Conservation (phyloP, 2,113 vertebrate genomes). For the Tragelaphus imberbis region DNA sequence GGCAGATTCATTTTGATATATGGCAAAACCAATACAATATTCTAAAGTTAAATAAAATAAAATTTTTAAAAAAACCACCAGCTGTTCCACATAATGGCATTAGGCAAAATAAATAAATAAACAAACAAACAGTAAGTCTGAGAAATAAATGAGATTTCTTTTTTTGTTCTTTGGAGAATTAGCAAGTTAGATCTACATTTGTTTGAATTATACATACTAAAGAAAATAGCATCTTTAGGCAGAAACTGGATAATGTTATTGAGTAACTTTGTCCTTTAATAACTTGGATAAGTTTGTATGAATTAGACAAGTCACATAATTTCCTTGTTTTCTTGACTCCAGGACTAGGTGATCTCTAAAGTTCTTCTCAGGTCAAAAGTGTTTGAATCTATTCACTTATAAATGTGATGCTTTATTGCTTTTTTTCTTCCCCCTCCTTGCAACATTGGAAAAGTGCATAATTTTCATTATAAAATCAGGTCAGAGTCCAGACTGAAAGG, state of each 20-base stretch:
- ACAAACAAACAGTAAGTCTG: neutral
- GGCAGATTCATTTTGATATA: too few species aligned
- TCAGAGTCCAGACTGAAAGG: constrained; percentile 38
- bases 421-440: neutral
- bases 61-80: too few species aligned
- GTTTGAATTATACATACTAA: constrained; percentile 20
- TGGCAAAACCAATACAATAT: too few species aligned
- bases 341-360: constrained; percentile 17
- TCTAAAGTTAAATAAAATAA: too few species aligned
- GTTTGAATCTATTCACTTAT: constrained; percentile 30
- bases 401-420: constrained; percentile 43
- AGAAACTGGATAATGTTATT: constrained; percentile 25
- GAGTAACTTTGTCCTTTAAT: constrained; percentile 27
- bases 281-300: constrained; percentile 18
- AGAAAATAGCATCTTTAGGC: constrained; percentile 14
- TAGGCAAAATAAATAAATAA: too few species aligned
- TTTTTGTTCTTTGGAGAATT: neutral
- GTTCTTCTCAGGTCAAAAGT: constrained; percentile 25
- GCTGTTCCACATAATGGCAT: too few species aligned
- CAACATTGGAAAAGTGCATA: constrained; percentile 18
- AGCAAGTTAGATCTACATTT: constrained; percentile 38
- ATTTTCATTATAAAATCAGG: constrained; percentile 48
- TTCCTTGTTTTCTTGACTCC: constrained; percentile 44
- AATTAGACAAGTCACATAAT: constrained; percentile 29
- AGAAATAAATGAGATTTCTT: constrained; percentile 31